A percentile compares a stretch with the other conserved stretches of the same genome.
phyloP scores from a whole-genome alignment of 2,113 vertebrate species.

The Litocranius walleri region DNA sequence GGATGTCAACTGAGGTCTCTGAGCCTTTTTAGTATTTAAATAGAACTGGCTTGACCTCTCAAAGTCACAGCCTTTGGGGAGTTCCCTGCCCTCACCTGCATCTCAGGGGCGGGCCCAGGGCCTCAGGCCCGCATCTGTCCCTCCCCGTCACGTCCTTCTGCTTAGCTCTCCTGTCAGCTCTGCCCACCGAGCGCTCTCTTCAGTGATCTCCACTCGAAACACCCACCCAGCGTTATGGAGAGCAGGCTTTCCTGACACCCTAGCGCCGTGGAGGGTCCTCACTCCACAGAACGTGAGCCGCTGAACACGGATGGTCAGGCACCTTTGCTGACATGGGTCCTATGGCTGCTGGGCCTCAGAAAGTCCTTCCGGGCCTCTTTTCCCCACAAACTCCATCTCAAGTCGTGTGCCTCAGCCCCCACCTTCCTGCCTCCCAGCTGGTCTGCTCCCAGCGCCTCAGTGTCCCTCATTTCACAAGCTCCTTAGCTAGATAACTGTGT shows the following conservation, averaged over 20 bases:
- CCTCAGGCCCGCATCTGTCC: background rate
- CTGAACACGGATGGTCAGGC: background rate
- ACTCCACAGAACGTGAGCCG: background rate
- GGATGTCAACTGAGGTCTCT: background rate
- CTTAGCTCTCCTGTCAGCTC: background rate
- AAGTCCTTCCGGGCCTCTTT: background rate
- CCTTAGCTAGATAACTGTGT: background rate
- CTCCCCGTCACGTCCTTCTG: background rate
- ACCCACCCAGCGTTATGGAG: background rate
- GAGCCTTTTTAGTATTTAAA: background rate
- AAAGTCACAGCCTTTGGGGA: background rate
- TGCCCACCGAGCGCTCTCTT: background rate
- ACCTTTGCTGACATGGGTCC: too few relatives aligned
- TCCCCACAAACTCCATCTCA: background rate
- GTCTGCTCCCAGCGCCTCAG: background rate
- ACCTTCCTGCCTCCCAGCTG: background rate
- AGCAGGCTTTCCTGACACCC: background rate
- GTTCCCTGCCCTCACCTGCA: background rate
- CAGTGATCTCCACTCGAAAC: background rate
- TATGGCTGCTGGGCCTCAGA: background rate
- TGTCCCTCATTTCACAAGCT: background rate
- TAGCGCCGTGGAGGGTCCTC: background rate
- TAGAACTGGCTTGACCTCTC: background rate
- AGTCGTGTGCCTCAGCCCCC: accelerated
- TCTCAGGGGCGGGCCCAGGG: background rate